Evolutionary conservation across 2,797 vertebrate species (phyloP).

Genomic region (Microtus obscurus): DNA sequence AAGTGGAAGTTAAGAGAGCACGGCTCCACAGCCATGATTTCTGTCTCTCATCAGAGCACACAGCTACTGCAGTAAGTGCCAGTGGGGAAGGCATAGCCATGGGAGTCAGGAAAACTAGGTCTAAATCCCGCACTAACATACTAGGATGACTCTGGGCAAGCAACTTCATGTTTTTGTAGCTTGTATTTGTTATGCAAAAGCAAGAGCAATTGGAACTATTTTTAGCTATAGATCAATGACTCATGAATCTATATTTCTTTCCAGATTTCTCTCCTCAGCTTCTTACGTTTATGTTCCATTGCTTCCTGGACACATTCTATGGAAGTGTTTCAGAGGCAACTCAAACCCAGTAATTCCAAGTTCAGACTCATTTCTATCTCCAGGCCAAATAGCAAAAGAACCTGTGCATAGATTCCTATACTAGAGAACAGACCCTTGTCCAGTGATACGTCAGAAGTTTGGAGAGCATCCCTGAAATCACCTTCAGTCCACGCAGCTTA

Average conservation of each 20-base stretch:
- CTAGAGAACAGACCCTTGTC: background rate
- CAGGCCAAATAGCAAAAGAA: background rate
- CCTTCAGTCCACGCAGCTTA: background rate
- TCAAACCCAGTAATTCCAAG: conserved; percentile 18
- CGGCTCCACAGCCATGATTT: background rate
- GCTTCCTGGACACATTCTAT: background rate
- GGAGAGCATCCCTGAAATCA: background rate
- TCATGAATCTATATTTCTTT: background rate
- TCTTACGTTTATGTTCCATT: background rate
- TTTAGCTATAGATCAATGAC: background rate
- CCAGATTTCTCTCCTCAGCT: background rate
- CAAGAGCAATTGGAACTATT: background rate
- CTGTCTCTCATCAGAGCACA: background rate
- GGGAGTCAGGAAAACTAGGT: background rate
- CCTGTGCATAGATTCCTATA: background rate
- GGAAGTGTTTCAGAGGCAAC: conserved; percentile 5
- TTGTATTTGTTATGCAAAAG: conserved; percentile 39
- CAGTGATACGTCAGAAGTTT: background rate
- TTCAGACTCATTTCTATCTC: background rate
- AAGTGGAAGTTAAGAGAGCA: conserved; percentile 11
- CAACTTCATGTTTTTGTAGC: conserved; percentile 13
- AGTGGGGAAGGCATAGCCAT: background rate
- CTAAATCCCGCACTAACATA: background rate
- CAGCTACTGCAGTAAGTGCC: background rate
- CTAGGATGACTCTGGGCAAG: background rate